These are phyloP conservation scores for Belonocnema kinseyi DNA, from an alignment of 1,140 invertebrate genomes.

Conservation along the genomic window DNA sequence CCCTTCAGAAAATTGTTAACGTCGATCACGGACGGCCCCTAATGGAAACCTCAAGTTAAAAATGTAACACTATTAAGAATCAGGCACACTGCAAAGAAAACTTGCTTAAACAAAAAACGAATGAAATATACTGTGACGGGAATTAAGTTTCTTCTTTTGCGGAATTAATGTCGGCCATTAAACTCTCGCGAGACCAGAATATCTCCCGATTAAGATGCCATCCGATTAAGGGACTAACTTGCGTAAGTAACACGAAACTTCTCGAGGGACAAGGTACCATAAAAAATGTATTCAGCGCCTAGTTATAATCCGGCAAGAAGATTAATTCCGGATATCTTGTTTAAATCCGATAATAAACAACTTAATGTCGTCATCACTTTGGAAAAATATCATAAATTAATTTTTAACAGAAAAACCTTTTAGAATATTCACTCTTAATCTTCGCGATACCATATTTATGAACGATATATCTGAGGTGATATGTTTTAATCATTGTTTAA, in stretches of 20 bases:
- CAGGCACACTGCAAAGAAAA: neutral
- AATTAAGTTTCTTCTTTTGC: conserved; percentile 28
- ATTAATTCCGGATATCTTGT: conserved; percentile 1
- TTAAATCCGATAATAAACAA: neutral
- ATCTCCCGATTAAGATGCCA: neutral
- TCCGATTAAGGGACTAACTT: conserved; percentile 19
- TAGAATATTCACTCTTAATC: neutral
- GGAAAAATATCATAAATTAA: conserved; percentile 4
- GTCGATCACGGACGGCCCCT: no score
- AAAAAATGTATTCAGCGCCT: neutral
- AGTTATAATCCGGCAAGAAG: neutral
- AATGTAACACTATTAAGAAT: no score
- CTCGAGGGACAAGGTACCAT: neutral
- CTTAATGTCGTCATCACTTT: neutral
- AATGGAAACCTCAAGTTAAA: no score
- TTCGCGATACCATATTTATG: no score
- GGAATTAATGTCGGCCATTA: conserved; percentile 25
- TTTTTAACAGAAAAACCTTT: neutral
- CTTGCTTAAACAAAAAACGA: neutral
- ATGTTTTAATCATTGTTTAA: no score
- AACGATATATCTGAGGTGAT: no score
- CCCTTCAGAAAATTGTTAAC: no score
- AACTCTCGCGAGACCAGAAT: conserved; percentile 1
- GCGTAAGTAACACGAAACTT: neutral
- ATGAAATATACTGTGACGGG: neutral